A percentile compares a stretch with the other conserved stretches of the same genome.
Evolutionary conservation across 2,888 invertebrate species (phyloP).

Genomic region (Branchellion lobata): DNA sequence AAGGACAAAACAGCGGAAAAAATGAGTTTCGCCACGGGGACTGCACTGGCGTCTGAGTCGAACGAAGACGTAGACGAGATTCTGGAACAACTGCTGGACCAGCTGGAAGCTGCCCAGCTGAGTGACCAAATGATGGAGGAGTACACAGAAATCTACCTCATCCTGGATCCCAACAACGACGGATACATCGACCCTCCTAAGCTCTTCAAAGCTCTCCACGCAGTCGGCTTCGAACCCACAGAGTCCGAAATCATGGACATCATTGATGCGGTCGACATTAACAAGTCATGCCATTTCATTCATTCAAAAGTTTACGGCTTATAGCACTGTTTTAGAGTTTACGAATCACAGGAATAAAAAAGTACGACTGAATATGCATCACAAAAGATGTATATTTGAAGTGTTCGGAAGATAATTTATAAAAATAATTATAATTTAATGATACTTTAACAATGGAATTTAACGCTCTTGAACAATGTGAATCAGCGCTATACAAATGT

Average conservation of each 20-base stretch:
- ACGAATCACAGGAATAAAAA: too few relatives aligned
- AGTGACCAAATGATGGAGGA: conserved; percentile 35
- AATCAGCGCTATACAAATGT: too few relatives aligned
- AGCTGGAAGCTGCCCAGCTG: conserved; percentile 16
- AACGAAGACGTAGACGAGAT: conserved; percentile 32
- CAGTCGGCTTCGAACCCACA: conserved; percentile 45
- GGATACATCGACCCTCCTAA: conserved; percentile 46
- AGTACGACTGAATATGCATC: too few relatives aligned
- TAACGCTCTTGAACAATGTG: too few relatives aligned
- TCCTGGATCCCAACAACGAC: conserved; percentile 47
- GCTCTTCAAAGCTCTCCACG: conserved; percentile 43
- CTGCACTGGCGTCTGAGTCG: not conserved
- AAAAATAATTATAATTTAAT: too few relatives aligned
- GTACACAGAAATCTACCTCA: conserved; percentile 44
- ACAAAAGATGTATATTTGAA: too few relatives aligned
- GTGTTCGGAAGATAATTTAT: too few relatives aligned
- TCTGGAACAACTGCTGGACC: conserved; percentile 34
- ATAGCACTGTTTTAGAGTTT: too few relatives aligned
- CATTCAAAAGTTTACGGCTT: too few relatives aligned
- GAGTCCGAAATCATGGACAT: conserved; percentile 49
- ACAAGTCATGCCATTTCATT: conserved; percentile 15
- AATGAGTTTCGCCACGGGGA: conserved; percentile 28
- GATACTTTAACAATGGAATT: too few relatives aligned
- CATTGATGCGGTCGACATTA: conserved; percentile 47
- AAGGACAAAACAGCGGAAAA: conserved; percentile 39